These are phyloP conservation scores for Macroteleia sp. DNA, from an alignment of 2,888 invertebrate genomes.

Conservation along the genomic window DNA sequence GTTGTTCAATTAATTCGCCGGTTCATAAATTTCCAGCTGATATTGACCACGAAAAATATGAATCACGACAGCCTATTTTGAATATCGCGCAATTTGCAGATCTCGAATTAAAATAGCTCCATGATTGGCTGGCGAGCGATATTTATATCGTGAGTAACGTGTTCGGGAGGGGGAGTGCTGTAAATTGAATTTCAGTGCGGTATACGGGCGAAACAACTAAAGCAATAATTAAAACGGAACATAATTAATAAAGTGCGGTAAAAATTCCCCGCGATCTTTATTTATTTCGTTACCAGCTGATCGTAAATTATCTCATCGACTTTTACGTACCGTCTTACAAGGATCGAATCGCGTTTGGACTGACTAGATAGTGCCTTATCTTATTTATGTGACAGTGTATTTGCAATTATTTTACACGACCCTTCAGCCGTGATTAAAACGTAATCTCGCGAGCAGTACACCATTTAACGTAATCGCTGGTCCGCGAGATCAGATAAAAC, in stretches of 20 bases:
- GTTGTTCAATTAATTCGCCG: conserved; percentile 3
- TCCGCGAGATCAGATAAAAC: conserved; percentile 18
- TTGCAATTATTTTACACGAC: conserved; percentile 57
- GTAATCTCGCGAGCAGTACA: conserved; percentile 27
- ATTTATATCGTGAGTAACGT: conserved; percentile 22
- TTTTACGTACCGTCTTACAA: conserved; percentile 45
- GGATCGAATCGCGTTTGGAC: conserved; percentile 52
- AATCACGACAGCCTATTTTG: conserved; percentile 2
- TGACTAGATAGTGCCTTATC: conserved; percentile 59
- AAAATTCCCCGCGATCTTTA: conserved; percentile 47
- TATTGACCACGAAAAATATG: not conserved
- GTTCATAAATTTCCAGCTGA: conserved; percentile 1
- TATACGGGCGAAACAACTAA: conserved; percentile 25
- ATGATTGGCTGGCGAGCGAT: conserved; percentile 1
- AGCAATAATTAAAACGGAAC: conserved; percentile 49
- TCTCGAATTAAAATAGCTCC: conserved; percentile 12
- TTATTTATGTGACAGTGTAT: conserved; percentile 58
- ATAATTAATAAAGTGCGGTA: conserved; percentile 51
- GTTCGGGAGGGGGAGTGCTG: not conserved
- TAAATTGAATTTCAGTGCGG: conserved; percentile 49
- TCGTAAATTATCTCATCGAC: conserved; percentile 53
- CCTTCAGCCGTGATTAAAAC: conserved; percentile 52
- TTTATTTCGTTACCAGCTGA: conserved; percentile 48
- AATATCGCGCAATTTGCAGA: conserved; percentile 10
- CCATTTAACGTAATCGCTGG: conserved; percentile 11